Conservation (phyloP, 2,888 invertebrate species). For the Lithodes maja region DNA sequence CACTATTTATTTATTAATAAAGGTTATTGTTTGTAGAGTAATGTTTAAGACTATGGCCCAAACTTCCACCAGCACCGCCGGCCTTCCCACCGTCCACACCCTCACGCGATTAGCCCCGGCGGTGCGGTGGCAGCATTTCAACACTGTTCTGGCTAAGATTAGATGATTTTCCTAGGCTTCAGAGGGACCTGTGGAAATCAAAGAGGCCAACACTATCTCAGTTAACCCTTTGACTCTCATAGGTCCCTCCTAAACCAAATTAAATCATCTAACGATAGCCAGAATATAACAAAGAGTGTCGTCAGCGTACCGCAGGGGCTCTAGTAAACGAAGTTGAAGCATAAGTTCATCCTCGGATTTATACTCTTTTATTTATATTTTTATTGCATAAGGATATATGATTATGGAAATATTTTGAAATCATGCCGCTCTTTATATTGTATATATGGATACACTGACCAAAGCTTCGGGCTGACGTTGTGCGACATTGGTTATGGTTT, state of each 20-base stretch:
- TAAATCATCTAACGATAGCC: too few species aligned
- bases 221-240: too few species aligned
- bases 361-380: slow-evolving; percentile 11
- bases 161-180: too few species aligned
- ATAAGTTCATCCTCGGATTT: slow-evolving; percentile 42
- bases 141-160: too few species aligned
- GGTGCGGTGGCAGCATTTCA: too few species aligned
- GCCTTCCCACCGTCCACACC: slow-evolving; percentile 15
- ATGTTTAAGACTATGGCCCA: too few species aligned
- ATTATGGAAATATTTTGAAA: slow-evolving; percentile 57
- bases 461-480: slow-evolving; percentile 39
- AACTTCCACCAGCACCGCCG: slow-evolving; percentile 31
- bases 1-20: too few species aligned
- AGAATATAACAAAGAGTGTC: too few species aligned
- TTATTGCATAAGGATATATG: slow-evolving; percentile 64
- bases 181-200: too few species aligned
- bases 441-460: slow-evolving; percentile 47
- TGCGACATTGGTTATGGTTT: slow-evolving; percentile 2
- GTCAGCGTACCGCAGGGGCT: background rate
- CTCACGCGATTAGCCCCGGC: background rate
- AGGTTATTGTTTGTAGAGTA: too few species aligned
- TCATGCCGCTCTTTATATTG: slow-evolving; percentile 51
- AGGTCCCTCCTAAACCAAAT: too few species aligned
- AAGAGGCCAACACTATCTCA: too few species aligned
- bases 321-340: background rate